Percentiles rank a stretch among this genome's conserved stretches.
Conservation (phyloP, 1,140 invertebrate genomes). For the Macrotrachela quadricornifera region DNA sequence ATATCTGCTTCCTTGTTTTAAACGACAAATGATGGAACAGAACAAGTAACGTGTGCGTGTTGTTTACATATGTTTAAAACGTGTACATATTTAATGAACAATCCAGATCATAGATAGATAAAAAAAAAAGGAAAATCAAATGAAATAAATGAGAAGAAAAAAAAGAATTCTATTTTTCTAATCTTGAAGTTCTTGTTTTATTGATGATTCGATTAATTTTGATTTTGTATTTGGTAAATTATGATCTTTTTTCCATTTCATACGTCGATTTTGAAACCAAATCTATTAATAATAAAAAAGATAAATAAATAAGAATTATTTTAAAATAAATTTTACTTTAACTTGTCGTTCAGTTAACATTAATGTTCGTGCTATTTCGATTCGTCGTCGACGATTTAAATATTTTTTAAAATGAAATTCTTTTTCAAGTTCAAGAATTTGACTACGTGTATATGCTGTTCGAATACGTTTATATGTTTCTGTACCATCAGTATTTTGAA, state of each 20-base stretch:
- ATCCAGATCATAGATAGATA: constrained; percentile 11
- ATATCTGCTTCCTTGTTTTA: too few species aligned
- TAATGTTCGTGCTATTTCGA: constrained; percentile 84
- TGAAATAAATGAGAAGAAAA: not conserved
- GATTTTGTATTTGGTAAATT: constrained; percentile 11
- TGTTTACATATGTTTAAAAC: constrained; percentile 14
- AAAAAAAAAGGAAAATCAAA: not conserved
- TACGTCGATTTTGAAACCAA: constrained; percentile 84
- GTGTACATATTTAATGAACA: constrained; percentile 13
- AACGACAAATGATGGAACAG: too few species aligned
- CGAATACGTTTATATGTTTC: constrained; percentile 63
- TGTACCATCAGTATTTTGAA: not conserved
- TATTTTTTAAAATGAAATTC: constrained; percentile 95
- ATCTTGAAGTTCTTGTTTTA: not conserved
- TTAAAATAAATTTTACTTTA: too few species aligned
- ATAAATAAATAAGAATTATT: too few species aligned
- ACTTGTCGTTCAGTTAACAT: constrained; percentile 70
- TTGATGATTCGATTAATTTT: not conserved
- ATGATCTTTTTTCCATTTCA: constrained; percentile 76
- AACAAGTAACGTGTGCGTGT: not conserved
- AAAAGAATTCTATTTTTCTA: constrained; percentile 5
- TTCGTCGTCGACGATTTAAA: constrained; percentile 77
- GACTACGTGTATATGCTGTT: constrained; percentile 12
- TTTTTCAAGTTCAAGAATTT: constrained; percentile 42
- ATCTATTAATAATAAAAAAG: constrained; percentile 24